Percentiles rank a stretch among this genome's conserved stretches.
phyloP scores from a whole-genome alignment of 1,140 invertebrate species.

The Lucilia cuprina region DNA sequence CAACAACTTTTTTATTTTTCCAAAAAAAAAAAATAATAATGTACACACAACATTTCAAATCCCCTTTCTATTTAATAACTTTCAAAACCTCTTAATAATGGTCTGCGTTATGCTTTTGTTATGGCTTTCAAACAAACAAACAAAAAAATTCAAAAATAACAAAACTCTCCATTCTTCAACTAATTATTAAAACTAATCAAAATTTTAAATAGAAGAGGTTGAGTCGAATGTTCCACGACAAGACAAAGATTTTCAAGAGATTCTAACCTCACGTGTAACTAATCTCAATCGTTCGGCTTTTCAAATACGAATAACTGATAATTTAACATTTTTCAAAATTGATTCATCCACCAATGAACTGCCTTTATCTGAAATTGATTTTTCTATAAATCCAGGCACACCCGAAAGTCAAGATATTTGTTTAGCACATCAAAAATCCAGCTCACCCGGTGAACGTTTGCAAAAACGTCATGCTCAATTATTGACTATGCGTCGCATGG shows the following conservation, averaged over 20 bases:
- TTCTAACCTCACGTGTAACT: slow-evolving; percentile 43
- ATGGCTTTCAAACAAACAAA: neutral
- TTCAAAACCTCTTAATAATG: neutral
- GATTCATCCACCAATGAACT: slow-evolving; percentile 69
- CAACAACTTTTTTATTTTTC: neutral
- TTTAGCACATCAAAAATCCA: slow-evolving; percentile 49
- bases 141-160: neutral
- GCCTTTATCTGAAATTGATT: slow-evolving; percentile 67
- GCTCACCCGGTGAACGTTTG: slow-evolving; percentile 9
- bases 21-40: neutral
- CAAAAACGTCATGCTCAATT: slow-evolving; percentile 47
- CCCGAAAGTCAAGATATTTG: slow-evolving; percentile 42
- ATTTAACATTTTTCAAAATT: slow-evolving; percentile 57
- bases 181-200: neutral
- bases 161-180: neutral
- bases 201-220: neutral
- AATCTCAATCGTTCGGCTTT: slow-evolving; percentile 43
- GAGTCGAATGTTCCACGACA: neutral
- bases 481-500: slow-evolving; percentile 54
- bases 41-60: neutral
- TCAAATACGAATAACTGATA: slow-evolving; percentile 56
- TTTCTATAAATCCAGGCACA: slow-evolving; percentile 51
- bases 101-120: neutral
- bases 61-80: neutral
- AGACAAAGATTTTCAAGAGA: slow-evolving; percentile 46